Conservation (phyloP, 2,113 vertebrate genomes). For the Tupaia tana region DNA sequence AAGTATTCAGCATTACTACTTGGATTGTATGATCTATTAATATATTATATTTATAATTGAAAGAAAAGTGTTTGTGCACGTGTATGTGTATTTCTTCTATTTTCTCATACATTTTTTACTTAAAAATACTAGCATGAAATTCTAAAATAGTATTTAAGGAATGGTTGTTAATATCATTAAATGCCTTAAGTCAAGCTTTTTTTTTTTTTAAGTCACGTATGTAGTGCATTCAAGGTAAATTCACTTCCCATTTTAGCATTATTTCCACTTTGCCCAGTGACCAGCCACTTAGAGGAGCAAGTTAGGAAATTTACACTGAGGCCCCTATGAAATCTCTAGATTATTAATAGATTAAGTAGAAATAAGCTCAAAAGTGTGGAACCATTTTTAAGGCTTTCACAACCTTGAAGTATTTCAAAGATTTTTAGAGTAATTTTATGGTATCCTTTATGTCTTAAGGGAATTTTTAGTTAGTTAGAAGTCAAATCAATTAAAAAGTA, state of each 20-base stretch:
- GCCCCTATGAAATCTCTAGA: not conserved
- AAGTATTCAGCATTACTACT: not conserved
- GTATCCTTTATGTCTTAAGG: not conserved
- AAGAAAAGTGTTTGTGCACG: not conserved
- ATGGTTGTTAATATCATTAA: not conserved
- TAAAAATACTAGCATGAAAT: constrained; percentile 13
- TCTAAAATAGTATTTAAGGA: not conserved
- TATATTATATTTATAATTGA: constrained; percentile 10
- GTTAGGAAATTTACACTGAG: not conserved
- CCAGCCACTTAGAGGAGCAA: not conserved
- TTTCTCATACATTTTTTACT: constrained; percentile 41
- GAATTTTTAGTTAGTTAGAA: not conserved
- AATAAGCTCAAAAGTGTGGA: not conserved
- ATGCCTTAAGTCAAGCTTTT: not conserved
- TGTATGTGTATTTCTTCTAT: not conserved
- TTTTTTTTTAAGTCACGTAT: not conserved
- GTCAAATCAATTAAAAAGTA: not conserved
- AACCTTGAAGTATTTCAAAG: not conserved
- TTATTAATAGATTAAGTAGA: constrained; percentile 17
- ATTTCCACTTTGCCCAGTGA: not conserved
- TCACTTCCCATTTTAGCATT: not conserved
- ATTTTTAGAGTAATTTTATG: not conserved
- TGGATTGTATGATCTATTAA: not conserved
- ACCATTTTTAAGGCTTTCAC: not conserved
- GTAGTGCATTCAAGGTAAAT: not conserved